Conservation (phyloP, 2,888 invertebrate genomes). For the Rotaria magnacalcarata region DNA sequence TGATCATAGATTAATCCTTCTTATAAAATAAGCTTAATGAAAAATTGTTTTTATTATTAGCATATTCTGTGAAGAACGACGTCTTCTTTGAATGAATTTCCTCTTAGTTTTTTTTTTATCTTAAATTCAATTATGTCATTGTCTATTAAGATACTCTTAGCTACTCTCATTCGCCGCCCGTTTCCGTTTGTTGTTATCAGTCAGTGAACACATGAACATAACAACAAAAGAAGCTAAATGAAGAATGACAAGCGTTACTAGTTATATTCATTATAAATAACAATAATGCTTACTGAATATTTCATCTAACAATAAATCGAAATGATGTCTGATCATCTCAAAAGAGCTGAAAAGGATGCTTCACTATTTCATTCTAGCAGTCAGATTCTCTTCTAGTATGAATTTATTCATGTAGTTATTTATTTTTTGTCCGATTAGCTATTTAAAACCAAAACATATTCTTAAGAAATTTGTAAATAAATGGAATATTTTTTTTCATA, state of each 20-base stretch:
- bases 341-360: not conserved
- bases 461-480: too few relatives aligned
- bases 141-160: not conserved
- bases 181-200: conserved; percentile 15
- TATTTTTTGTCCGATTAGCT: too few relatives aligned
- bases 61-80: not conserved
- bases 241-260: conserved; percentile 12
- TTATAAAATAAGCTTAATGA: not conserved
- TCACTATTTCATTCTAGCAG: not conserved
- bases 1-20: not conserved
- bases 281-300: conserved; percentile 4
- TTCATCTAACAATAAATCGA: not conserved
- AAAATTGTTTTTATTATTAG: not conserved
- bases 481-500: too few relatives aligned
- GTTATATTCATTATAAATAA: not conserved
- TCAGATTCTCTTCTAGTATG: too few relatives aligned
- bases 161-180: not conserved
- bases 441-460: too few relatives aligned
- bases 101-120: not conserved
- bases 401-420: too few relatives aligned
- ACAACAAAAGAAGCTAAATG: not conserved
- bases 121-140: conserved; percentile 3
- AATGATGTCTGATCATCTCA: not conserved
- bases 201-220: not conserved
- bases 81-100: not conserved